Conservation (phyloP, 2,113 vertebrate species). For the Neomonachus schauinslandi region DNA sequence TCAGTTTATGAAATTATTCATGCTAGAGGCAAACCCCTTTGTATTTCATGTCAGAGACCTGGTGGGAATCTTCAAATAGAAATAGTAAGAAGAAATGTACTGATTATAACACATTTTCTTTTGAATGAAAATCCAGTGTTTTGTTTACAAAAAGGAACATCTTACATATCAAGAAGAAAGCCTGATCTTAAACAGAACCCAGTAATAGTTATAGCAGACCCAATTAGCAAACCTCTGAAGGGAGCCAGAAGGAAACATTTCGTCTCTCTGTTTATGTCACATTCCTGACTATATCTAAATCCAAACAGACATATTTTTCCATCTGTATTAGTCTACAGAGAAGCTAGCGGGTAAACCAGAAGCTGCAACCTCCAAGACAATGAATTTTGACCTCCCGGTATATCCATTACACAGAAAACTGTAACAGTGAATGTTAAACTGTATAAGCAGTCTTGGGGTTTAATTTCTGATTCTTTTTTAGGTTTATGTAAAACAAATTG, state of each 20-base stretch:
- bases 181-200: slow-evolving; percentile 65
- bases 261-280: slow-evolving; percentile 34
- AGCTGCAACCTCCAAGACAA: neutral
- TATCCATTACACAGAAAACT: slow-evolving; percentile 26
- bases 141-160: slow-evolving; percentile 66
- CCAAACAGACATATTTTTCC: slow-evolving; percentile 53
- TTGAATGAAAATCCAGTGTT: slow-evolving; percentile 67
- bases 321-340: slow-evolving; percentile 24
- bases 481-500: neutral
- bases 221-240: slow-evolving; percentile 77
- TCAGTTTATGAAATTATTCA: slow-evolving; percentile 65
- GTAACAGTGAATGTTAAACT: slow-evolving; percentile 35
- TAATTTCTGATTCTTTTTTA: neutral
- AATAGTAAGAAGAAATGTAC: slow-evolving; percentile 28
- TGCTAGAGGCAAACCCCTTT: slow-evolving; percentile 31
- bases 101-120: slow-evolving; percentile 62
- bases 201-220: slow-evolving; percentile 51
- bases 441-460: neutral
- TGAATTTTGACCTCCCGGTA: neutral
- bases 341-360: slow-evolving; percentile 48
- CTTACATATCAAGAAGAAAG: slow-evolving; percentile 51
- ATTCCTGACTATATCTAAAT: slow-evolving; percentile 64
- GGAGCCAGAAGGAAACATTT: slow-evolving; percentile 57
- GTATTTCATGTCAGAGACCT: slow-evolving; percentile 40
- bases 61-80: neutral